Conservation (phyloP, 2,797 vertebrate species). For the Calcarius lapponicus region DNA sequence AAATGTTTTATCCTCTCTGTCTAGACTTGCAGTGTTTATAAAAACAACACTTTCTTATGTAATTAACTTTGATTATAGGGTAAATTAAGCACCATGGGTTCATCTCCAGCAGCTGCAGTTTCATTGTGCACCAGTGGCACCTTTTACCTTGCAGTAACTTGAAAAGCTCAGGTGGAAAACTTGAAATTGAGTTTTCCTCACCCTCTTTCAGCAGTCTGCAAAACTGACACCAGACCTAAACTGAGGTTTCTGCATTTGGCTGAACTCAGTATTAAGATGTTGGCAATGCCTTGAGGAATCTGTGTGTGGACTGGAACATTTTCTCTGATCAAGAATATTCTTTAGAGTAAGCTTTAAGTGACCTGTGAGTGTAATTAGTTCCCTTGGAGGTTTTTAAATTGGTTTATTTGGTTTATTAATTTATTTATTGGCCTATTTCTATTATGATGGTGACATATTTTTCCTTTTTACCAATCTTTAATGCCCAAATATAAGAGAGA, state of each 20-base stretch:
- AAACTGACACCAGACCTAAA: not conserved
- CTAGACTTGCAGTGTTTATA: not conserved
- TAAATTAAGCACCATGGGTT: not conserved
- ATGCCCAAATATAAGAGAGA: not conserved
- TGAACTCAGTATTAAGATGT: not conserved
- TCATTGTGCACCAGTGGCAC: not conserved
- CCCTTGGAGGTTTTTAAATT: not conserved
- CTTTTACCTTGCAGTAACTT: not conserved
- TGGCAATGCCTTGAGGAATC: not conserved
- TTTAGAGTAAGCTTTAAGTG: not conserved
- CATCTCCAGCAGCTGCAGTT: not conserved
- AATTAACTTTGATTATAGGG: not conserved
- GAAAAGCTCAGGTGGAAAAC: not conserved
- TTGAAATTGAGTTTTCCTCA: not conserved
- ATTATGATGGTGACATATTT: no score
- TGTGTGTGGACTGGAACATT: not conserved
- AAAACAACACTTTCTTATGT: not conserved
- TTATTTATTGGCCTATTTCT: not conserved
- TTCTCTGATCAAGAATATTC: not conserved
- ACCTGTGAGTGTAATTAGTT: not conserved
- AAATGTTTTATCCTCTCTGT: accelerated
- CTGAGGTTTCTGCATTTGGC: not conserved
- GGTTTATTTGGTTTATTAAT: not conserved
- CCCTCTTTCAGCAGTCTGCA: not conserved
- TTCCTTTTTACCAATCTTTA: not conserved